phyloP scores from a whole-genome alignment of 2,797 vertebrate genomes.

The Sebastiscus tertius region DNA sequence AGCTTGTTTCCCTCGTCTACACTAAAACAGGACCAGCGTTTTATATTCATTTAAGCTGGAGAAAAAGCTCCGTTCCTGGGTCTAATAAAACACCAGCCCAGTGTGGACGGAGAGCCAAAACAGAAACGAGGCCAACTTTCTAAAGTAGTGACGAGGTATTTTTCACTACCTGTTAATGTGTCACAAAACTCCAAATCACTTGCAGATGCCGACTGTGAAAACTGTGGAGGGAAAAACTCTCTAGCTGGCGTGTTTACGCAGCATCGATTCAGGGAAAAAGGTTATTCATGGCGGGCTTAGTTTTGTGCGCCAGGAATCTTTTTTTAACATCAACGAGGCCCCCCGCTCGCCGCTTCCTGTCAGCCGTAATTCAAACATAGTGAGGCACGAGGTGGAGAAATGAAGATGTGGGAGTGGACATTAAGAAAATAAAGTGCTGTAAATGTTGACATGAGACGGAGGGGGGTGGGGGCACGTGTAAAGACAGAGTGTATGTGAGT shows the following conservation, averaged over 20 bases:
- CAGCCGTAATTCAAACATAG: constrained; percentile 7
- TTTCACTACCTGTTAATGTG: background rate
- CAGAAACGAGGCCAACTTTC: background rate
- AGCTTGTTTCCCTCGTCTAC: background rate
- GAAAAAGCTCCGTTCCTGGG: background rate
- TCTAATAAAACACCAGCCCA: background rate
- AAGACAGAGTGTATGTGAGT: background rate
- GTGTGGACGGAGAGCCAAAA: background rate
- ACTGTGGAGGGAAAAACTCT: background rate
- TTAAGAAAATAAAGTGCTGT: constrained; percentile 32
- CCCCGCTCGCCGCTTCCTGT: background rate
- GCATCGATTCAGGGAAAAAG: background rate
- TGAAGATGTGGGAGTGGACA: background rate
- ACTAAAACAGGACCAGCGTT: background rate
- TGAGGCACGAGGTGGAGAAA: background rate
- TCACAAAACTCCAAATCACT: background rate
- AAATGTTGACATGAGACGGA: background rate
- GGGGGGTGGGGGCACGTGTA: background rate
- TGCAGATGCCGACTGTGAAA: background rate
- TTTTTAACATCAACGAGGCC: constrained; percentile 1
- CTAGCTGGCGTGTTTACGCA: background rate
- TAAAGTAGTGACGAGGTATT: background rate
- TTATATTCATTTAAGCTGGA: background rate
- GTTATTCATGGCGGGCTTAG: background rate
- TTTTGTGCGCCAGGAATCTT: background rate